Evolutionary conservation across 1,140 invertebrate species (phyloP), one percentile per base, ranked within the genome.

Genomic region (Anagrus nilaparvatae): DNA sequence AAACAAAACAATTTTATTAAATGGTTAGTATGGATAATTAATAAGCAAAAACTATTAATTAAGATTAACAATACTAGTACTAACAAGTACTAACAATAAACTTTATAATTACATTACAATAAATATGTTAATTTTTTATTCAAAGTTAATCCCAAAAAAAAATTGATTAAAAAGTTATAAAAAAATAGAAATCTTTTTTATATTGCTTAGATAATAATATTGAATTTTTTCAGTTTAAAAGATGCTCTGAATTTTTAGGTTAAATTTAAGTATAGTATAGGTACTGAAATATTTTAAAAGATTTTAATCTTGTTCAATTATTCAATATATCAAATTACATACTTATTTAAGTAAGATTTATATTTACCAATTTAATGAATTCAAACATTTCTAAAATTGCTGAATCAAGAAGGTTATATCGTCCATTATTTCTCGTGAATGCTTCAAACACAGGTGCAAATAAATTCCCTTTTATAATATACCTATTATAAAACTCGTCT

Each of bases 341-440:
- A 32, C 4, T 32, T 7, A 7, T 16, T 17, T 32, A 30, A n/a
- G 4, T 17, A 8, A 31, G n/a, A 12, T 39, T 27, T 17, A 33
- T 28, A 59, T 63, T 71, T 63, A 81, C 77, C 64, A 86, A 63
- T 76, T 89, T 92, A 43, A 99, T 96, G 70, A 95, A 99, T 70
- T 99, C 97, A 75, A 99, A 99, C 70, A 99, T 80, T 74, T 99
- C 97, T 60, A 99, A 77, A 60, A 99, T 93, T 43, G 97, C 95
- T 12, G 96, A 99, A 68, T 99, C 97, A 40, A 99, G 70, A 38
- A 99, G 78, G 72, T 99, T 99, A 66, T 99, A 99, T 60, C 90
- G 81, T 49, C 91, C 88, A 64, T 96, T 95, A 71, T 99, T 99
- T 53, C 82, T 78, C 57, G 90, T 79, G 62, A 99, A 97, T 44